Evolutionary conservation across 2,888 invertebrate species (phyloP).

Genomic region (Altica lythri): DNA sequence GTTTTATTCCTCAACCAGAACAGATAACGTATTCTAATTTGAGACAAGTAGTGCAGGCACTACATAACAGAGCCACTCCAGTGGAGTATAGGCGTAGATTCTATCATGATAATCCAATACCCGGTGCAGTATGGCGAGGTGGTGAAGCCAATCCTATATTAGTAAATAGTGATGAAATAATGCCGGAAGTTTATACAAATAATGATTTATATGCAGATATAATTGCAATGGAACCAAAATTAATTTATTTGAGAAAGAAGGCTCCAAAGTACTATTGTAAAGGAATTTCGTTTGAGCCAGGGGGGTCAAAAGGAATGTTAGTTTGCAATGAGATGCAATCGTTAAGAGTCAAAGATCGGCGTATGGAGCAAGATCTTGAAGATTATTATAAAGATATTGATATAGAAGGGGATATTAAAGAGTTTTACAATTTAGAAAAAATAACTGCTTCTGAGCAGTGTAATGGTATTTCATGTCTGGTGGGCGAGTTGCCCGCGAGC

Average conservation of each 20-base stretch:
- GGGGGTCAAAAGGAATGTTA: neutral
- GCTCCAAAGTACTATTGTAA: neutral
- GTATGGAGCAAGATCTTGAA: neutral
- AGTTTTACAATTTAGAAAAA: neutral
- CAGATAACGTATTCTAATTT: neutral
- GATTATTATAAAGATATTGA: neutral
- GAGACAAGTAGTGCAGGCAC: neutral
- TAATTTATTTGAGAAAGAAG: neutral
- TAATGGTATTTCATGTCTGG: too few species aligned
- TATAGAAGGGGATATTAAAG: neutral
- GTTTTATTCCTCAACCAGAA: conserved; percentile 1
- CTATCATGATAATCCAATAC: conserved; percentile 1
- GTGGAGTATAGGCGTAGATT: neutral
- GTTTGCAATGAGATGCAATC: neutral
- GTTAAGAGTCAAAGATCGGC: neutral
- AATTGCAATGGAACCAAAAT: neutral
- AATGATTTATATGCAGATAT: neutral
- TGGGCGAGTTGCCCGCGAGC: too few species aligned
- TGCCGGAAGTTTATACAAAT: neutral
- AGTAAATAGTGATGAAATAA: neutral
- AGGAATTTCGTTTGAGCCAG: neutral
- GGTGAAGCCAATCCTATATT: neutral
- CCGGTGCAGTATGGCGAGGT: neutral
- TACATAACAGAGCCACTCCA: neutral
- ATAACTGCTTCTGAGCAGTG: neutral